phyloP scores from a whole-genome alignment of 2,113 vertebrate species.

The Scophthalmus maximus region DNA sequence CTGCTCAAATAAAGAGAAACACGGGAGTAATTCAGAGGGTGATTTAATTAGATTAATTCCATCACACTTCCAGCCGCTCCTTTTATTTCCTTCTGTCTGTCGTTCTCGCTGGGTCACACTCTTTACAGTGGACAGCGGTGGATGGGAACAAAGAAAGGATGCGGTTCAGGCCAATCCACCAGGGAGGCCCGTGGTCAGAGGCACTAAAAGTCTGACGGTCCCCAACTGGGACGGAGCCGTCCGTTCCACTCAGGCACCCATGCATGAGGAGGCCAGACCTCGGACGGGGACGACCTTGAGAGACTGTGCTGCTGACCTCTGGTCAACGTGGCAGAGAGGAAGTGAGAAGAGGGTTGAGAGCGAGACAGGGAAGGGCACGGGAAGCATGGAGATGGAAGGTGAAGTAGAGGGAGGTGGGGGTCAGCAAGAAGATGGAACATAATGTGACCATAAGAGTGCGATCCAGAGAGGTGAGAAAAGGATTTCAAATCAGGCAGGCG shows the following conservation, averaged over 20 bases:
- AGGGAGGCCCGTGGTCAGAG: conserved; percentile 65
- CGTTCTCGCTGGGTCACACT: conserved; percentile 20
- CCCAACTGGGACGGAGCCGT: conserved; percentile 72
- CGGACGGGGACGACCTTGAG: conserved; percentile 71
- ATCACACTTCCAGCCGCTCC: neutral
- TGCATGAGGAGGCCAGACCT: conserved; percentile 57
- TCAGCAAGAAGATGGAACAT: neutral
- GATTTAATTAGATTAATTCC: neutral
- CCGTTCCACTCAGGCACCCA: conserved; percentile 68
- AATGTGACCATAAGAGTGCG: neutral
- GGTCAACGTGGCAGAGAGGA: conserved; percentile 24
- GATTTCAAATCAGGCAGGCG: neutral
- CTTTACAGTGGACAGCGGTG: conserved; percentile 37
- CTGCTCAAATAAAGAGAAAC: neutral
- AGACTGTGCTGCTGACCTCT: conserved; percentile 61
- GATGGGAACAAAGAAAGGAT: conserved; percentile 46
- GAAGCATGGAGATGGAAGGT: neutral
- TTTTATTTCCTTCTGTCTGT: neutral
- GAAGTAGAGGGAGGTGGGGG: neutral
- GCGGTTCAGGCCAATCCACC: conserved; percentile 49
- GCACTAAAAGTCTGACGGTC: conserved; percentile 71
- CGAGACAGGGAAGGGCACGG: conserved; percentile 2
- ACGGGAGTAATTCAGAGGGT: neutral
- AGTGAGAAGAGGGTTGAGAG: neutral
- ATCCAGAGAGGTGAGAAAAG: conserved; percentile 5